A percentile compares a stretch with the other conserved stretches of the same genome.
These are phyloP conservation scores for Nannoperca obscura DNA, from an alignment of 2,797 vertebrate genomes.

Conservation along the genomic window DNA sequence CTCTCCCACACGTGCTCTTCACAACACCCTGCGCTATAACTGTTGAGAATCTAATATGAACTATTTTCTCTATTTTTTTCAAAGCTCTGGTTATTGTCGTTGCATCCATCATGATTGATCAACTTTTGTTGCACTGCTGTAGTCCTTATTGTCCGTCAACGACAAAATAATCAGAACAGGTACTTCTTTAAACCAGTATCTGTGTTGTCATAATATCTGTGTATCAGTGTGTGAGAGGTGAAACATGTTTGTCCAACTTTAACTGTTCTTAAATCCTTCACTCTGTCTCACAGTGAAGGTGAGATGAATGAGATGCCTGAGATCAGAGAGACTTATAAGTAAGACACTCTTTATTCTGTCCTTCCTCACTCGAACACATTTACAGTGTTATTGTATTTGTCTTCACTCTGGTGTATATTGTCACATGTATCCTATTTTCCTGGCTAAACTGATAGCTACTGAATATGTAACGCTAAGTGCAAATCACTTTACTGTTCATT, in stretches of 20 bases:
- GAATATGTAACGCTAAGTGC: too few species aligned
- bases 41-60: not conserved
- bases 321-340: not conserved
- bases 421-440: too few species aligned
- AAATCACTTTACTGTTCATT: too few species aligned
- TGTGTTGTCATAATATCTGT: not conserved
- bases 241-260: not conserved
- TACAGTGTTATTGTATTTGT: too few species aligned
- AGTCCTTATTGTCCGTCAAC: rapidly evolving
- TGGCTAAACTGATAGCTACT: too few species aligned
- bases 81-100: not conserved
- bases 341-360: not conserved
- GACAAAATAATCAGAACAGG: not conserved
- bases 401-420: too few species aligned
- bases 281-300: not conserved
- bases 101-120: rapidly evolving
- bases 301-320: not conserved
- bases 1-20: too few species aligned
- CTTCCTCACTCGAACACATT: not conserved
- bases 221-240: not conserved
- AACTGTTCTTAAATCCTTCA: not conserved
- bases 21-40: too few species aligned
- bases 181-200: not conserved
- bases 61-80: not conserved
- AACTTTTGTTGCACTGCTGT: not conserved